Percentiles rank a stretch among this genome's conserved stretches.
These are phyloP conservation scores for Melanotaenia duboulayi DNA, from an alignment of 2,113 vertebrate genomes.

Conservation along the genomic window DNA sequence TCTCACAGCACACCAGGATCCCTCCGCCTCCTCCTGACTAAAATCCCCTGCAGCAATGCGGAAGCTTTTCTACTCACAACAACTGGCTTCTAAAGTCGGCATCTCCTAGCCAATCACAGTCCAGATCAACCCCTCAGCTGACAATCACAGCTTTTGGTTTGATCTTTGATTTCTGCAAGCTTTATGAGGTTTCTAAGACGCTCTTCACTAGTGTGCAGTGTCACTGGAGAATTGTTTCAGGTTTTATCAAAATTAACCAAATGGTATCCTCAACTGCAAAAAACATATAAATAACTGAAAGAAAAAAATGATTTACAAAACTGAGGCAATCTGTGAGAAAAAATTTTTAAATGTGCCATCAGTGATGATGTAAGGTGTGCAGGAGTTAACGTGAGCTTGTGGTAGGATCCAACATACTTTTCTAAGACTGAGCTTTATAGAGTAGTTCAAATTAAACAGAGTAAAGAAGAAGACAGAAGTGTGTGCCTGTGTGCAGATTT, in stretches of 20 bases:
- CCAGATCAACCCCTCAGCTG: constrained; percentile 49
- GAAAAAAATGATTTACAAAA: constrained; percentile 19
- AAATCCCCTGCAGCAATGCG: constrained; percentile 60
- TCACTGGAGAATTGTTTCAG: constrained; percentile 4
- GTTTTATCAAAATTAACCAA: constrained; percentile 4
- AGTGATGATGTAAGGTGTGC: constrained; percentile 78
- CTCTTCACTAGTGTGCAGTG: constrained; percentile 13
- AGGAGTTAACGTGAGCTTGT: constrained; percentile 71
- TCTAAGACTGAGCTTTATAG: constrained; percentile 57
- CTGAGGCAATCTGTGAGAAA: constrained; percentile 42
- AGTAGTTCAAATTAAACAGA: constrained; percentile 38
- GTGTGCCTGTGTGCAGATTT: constrained; percentile 18
- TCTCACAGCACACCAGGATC: constrained; percentile 59
- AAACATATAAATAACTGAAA: constrained; percentile 8
- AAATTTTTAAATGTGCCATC: constrained; percentile 58
- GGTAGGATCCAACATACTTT: constrained; percentile 71
- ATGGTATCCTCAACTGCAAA: not conserved
- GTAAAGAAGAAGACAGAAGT: constrained; percentile 30
- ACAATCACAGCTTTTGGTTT: constrained; percentile 52
- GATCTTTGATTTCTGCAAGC: constrained; percentile 31
- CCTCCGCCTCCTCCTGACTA: constrained; percentile 55
- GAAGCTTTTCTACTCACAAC: constrained; percentile 47
- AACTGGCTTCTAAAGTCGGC: constrained; percentile 57
- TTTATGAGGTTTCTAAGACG: constrained; percentile 28
- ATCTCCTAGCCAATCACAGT: constrained; percentile 58